phyloP scores from a whole-genome alignment of 2,888 invertebrate genomes.

The Orthosia cruda region DNA sequence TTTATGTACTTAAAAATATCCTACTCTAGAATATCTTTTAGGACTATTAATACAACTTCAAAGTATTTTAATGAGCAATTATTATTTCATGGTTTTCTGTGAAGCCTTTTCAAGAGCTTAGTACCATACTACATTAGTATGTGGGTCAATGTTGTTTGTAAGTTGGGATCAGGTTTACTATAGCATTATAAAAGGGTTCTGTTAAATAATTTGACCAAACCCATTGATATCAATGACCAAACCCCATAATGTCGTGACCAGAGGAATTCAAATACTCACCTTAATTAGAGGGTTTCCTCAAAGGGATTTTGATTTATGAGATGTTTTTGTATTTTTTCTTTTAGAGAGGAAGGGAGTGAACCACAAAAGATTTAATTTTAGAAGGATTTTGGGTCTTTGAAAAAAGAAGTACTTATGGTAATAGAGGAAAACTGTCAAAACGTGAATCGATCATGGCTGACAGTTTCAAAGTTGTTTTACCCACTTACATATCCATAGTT shows the following conservation, averaged over 20 bases:
- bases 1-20: conserved; percentile 21
- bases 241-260: conserved; percentile 8
- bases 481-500: too few relatives aligned
- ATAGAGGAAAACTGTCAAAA: too few relatives aligned
- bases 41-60: background rate
- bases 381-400: too few relatives aligned
- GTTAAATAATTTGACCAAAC: conserved; percentile 44
- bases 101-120: background rate
- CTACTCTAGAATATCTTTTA: background rate
- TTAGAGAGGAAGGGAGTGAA: background rate
- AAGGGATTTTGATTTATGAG: conserved; percentile 12
- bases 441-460: too few relatives aligned
- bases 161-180: conserved; percentile 10
- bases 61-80: conserved; percentile 56
- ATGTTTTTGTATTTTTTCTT: conserved; percentile 19
- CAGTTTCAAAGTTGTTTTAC: too few relatives aligned
- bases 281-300: conserved; percentile 10
- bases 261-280: conserved; percentile 44
- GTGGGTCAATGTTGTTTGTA: conserved; percentile 16
- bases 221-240: conserved; percentile 9
- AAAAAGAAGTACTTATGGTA: too few relatives aligned
- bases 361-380: background rate
- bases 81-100: conserved; percentile 27
- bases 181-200: conserved; percentile 29
- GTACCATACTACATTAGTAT: conserved; percentile 24